Conservation (phyloP, 2,113 vertebrate genomes). For the Cephalopterus ornatus region DNA sequence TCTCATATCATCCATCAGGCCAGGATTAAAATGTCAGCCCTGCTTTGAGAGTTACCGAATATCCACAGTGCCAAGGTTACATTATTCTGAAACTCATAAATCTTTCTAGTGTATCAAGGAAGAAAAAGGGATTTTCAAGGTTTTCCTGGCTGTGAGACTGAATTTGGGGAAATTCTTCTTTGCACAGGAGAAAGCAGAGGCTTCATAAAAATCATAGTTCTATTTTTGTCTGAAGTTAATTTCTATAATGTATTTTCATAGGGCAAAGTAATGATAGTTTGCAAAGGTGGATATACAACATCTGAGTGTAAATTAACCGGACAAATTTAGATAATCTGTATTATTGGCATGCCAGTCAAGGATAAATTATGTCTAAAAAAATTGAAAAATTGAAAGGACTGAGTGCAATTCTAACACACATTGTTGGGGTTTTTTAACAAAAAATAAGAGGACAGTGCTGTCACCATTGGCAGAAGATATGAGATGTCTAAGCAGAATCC, state of each 20-base stretch:
- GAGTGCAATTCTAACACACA: not conserved
- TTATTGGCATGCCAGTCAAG: not conserved
- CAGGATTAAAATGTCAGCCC: not conserved
- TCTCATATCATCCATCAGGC: not conserved
- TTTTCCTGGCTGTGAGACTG: not conserved
- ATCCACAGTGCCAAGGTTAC: not conserved
- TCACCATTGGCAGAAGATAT: not conserved
- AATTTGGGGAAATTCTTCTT: not conserved
- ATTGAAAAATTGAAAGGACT: not conserved
- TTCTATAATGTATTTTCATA: not conserved
- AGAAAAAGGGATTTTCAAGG: not conserved
- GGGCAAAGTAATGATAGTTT: not conserved
- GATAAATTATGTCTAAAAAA: not conserved
- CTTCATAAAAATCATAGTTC: not conserved
- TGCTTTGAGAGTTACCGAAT: not conserved
- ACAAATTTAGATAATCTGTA: not conserved
- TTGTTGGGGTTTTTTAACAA: not conserved
- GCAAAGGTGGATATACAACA: not conserved
- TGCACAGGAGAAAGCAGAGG: not conserved
- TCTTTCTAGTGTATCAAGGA: not conserved
- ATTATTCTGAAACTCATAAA: not conserved
- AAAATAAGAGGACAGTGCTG: not conserved
- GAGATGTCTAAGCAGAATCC: not conserved
- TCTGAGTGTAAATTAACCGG: not conserved
- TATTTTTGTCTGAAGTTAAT: not conserved